Conservation (phyloP, 1,140 invertebrate genomes). For the Drosophila nebulosa region DNA sequence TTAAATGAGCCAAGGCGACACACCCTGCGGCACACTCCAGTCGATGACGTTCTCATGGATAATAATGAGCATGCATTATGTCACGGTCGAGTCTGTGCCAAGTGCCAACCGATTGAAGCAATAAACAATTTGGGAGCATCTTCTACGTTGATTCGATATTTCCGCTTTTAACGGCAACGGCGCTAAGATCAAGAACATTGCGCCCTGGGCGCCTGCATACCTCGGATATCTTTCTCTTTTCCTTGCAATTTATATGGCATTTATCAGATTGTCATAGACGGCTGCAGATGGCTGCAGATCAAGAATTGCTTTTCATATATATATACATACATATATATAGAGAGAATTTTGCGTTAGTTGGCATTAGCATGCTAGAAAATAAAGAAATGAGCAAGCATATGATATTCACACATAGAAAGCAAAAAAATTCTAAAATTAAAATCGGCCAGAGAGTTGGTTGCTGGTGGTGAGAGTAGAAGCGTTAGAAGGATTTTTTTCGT, state of each 20-base stretch:
- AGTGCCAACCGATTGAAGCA: neutral
- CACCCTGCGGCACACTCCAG: neutral
- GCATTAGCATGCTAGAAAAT: conserved; percentile 1
- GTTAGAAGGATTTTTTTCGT: too few relatives aligned
- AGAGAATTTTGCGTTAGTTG: neutral
- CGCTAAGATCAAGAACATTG: conserved; percentile 48
- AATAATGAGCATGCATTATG: conserved; percentile 22
- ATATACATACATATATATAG: neutral
- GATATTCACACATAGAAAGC: too few relatives aligned
- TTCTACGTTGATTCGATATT: neutral
- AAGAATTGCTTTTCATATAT: conserved; percentile 14
- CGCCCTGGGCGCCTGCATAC: conserved; percentile 46
- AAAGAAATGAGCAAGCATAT: neutral
- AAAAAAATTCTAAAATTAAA: conserved; percentile 23
- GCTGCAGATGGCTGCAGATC: conserved; percentile 55
- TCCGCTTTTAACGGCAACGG: neutral
- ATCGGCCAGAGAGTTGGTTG: neutral
- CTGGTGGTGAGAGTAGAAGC: too few relatives aligned
- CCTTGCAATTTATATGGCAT: conserved; percentile 37
- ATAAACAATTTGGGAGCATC: neutral
- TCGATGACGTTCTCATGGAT: neutral
- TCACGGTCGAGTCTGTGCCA: neutral
- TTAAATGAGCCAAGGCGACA: conserved; percentile 37
- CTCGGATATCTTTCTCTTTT: conserved; percentile 29
- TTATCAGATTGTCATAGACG: conserved; percentile 53